phyloP scores from a whole-genome alignment of 1,140 invertebrate genomes.

The Diorhabda sublineata region DNA sequence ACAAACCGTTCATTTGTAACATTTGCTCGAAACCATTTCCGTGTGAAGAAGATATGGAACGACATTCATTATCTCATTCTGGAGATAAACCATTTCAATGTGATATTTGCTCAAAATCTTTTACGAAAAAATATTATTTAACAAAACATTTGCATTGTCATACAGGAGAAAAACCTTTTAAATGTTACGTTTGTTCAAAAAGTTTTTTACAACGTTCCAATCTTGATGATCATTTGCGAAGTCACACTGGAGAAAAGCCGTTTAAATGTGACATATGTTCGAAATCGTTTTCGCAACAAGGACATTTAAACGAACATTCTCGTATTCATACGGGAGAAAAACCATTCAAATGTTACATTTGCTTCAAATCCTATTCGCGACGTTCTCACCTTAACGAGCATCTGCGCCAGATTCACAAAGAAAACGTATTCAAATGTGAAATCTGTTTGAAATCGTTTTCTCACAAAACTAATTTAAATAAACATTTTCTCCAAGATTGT shows the following conservation, averaged over 20 bases:
- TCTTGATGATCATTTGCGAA: conserved; percentile 14
- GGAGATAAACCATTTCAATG: conserved; percentile 21
- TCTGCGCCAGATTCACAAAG: background rate
- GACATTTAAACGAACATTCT: background rate
- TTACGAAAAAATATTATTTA: conserved; percentile 21
- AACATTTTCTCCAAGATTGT: no score
- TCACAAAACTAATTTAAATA: no score
- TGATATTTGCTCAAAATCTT: conserved; percentile 19
- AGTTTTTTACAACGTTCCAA: background rate
- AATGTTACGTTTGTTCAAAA: background rate
- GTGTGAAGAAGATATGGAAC: conserved; percentile 16
- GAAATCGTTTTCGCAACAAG: background rate
- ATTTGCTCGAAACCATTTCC: conserved; percentile 20
- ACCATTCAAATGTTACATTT: conserved; percentile 3
- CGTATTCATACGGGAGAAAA: background rate
- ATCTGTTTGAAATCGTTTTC: background rate
- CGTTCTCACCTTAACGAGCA: background rate
- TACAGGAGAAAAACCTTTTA: background rate
- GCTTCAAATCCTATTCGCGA: background rate
- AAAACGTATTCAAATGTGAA: background rate
- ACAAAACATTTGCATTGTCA: background rate
- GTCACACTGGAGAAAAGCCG: conserved; percentile 46
- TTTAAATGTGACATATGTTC: background rate
- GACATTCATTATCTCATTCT: conserved; percentile 19
- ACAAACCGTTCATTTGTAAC: conserved; percentile 22